phyloP scores from a whole-genome alignment of 2,113 vertebrate genomes.

The Leptobrachium leishanense region DNA sequence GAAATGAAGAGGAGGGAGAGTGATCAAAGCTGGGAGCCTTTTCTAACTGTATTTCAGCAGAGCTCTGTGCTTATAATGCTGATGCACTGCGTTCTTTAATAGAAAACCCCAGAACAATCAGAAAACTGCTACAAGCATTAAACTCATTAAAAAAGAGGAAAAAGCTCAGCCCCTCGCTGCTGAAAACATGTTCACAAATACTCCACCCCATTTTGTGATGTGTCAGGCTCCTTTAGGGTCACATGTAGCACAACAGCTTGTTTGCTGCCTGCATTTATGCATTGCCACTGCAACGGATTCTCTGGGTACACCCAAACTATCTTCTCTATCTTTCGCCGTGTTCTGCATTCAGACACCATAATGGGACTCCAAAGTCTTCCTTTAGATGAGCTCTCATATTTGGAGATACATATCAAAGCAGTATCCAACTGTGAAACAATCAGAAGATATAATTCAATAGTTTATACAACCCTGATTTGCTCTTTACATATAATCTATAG shows the following conservation, averaged over 20 bases:
- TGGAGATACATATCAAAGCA: no score
- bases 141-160: slow-evolving; percentile 13
- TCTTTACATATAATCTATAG: no score
- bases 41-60: slow-evolving; percentile 35
- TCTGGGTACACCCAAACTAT: background rate
- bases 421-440: no score
- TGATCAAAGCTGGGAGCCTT: slow-evolving; percentile 16
- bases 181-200: slow-evolving; percentile 23
- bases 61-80: slow-evolving; percentile 35
- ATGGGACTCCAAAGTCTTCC: background rate
- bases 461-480: no score
- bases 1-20: slow-evolving; percentile 11
- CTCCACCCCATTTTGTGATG: slow-evolving; percentile 36
- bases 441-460: no score
- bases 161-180: slow-evolving; percentile 18
- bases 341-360: background rate
- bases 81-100: slow-evolving; percentile 41
- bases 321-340: background rate
- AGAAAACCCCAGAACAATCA: slow-evolving; percentile 42
- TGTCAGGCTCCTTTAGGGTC: slow-evolving; percentile 23
- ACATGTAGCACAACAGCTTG: slow-evolving; percentile 4
- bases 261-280: slow-evolving; percentile 6
- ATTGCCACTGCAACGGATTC: slow-evolving; percentile 11
- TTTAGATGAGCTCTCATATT: background rate
- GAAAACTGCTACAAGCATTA: slow-evolving; percentile 38